phyloP scores from a whole-genome alignment of 2,888 invertebrate genomes.

The Dyspetes luteomarginatus region DNA sequence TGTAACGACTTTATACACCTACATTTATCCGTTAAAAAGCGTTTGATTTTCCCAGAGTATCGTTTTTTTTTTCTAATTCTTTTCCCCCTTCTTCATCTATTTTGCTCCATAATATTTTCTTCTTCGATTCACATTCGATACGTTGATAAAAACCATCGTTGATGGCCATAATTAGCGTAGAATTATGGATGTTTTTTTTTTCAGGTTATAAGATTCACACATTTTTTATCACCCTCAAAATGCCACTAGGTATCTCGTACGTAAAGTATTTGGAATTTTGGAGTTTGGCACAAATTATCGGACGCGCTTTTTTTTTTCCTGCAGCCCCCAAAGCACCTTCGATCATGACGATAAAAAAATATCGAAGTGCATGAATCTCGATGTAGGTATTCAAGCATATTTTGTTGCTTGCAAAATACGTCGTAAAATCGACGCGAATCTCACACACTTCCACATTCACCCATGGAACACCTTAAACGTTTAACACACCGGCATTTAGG shows the following conservation, averaged over 20 bases:
- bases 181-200: constrained; percentile 63
- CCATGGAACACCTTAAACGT: constrained; percentile 15
- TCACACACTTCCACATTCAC: constrained; percentile 34
- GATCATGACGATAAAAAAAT: not conserved
- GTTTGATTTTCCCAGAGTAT: constrained; percentile 79
- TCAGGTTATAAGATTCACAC: constrained; percentile 15
- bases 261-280: not conserved
- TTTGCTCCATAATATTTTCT: not conserved
- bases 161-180: constrained; percentile 69
- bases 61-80: constrained; percentile 49
- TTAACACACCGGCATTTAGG: constrained; percentile 51
- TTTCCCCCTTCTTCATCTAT: not conserved
- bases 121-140: constrained; percentile 37
- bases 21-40: constrained; percentile 74
- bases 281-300: not conserved
- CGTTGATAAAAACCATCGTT: constrained; percentile 31
- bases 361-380: constrained; percentile 23
- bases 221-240: constrained; percentile 24
- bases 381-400: constrained; percentile 27
- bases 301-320: not conserved
- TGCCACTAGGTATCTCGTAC: not conserved
- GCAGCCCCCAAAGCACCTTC: not conserved
- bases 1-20: constrained; percentile 54
- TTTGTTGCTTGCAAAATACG: constrained; percentile 19
- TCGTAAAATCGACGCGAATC: constrained; percentile 11